Evolutionary conservation across 2,113 vertebrate genomes (phyloP).

Genomic region (Glareola pratincola): DNA sequence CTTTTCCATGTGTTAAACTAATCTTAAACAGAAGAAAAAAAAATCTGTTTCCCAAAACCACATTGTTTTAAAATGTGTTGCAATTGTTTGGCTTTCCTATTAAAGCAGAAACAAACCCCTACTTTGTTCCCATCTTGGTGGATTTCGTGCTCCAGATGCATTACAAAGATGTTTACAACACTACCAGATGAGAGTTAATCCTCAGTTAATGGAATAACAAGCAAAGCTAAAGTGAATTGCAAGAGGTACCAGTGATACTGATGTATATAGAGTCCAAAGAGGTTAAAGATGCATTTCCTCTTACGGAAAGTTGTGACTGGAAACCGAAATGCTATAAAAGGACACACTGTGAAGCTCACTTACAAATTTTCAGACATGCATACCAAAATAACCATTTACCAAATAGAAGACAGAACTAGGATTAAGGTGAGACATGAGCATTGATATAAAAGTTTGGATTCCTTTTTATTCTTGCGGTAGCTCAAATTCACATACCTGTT

Average conservation of each 20-base stretch:
- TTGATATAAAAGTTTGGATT: neutral
- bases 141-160: slow-evolving; percentile 7
- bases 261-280: neutral
- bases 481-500: neutral
- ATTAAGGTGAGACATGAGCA: neutral
- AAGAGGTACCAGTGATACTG: neutral
- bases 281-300: neutral
- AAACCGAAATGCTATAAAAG: neutral
- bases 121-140: neutral
- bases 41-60: neutral
- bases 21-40: neutral
- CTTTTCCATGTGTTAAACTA: neutral
- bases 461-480: neutral
- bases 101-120: neutral
- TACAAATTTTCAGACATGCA: neutral
- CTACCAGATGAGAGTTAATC: neutral
- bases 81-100: neutral
- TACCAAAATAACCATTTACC: neutral
- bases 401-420: neutral
- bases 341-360: neutral
- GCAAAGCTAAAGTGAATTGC: neutral
- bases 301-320: neutral
- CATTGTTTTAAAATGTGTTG: neutral
- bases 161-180: neutral
- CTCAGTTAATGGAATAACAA: neutral